Evolutionary conservation across 2,113 vertebrate species (phyloP), one percentile per base, ranked within the genome.

Genomic region (Hyla sarda): DNA sequence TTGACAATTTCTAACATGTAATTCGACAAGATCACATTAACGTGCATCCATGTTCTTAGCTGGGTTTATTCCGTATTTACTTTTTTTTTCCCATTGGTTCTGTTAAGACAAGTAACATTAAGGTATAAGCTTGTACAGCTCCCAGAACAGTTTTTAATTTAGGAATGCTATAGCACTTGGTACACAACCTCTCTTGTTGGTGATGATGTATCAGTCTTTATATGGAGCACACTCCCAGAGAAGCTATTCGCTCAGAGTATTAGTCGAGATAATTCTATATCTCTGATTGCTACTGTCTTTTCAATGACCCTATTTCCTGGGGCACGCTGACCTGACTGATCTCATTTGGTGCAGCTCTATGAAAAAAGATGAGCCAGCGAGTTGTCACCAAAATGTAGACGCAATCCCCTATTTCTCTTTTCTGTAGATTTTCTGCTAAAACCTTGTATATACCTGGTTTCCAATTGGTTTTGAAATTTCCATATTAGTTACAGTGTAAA

Each of bases 241-340:
- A 81, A 56, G 30, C 67, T 73, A 56, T 45, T 83, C 71, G 58
- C 52, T 84, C 6, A 14, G 73, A 37, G 54, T 56, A 62, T 84
- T 84, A 84, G 34, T n/a, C 4, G 23, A 84, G 72, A 75, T 76
- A 84, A 48, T 65, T 60, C 72, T 65, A 34, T 75, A 62, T 62
- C 54, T 84, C 58, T 84, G 83, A 84, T 84, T 75, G 54, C 54
- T 34, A 32, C 83, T 84, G n/a, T 76, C 56, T 84, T 23, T 62
- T 84, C 25, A 60, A 19, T 76, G 83, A 84, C 83, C 83, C 83
- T 56, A 84, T 84, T 84, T 60, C 82, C 71, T 75, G 54, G 71
- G 83, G 56, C 73, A 30, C 37, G 2, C 17, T 65, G 73, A 77
- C 83, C 83, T 84, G 83, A 58, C 83, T 58, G 54, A 76, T 77